Percentiles rank a stretch among this genome's conserved stretches.
phyloP scores from a whole-genome alignment of 2,888 invertebrate genomes.

The Thyatira batis region DNA sequence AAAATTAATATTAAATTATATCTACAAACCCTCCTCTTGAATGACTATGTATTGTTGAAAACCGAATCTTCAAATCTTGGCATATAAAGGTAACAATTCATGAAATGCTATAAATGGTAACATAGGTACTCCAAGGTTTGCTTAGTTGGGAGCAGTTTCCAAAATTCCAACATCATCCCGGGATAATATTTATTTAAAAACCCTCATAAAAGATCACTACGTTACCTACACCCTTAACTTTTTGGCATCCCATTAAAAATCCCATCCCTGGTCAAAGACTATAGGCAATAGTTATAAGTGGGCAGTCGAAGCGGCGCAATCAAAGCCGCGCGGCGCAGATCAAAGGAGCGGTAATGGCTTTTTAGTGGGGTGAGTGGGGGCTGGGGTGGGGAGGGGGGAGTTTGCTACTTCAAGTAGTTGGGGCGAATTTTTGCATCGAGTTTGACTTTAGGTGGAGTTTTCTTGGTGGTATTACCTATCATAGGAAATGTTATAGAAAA shows the following conservation, averaged over 20 bases:
- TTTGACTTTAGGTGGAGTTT: constrained; percentile 18
- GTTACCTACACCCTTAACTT: not conserved
- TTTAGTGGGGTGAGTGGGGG: constrained; percentile 55
- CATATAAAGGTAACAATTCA: no score
- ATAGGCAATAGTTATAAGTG: constrained; percentile 65
- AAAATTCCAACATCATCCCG: no score
- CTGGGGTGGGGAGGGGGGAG: constrained; percentile 26
- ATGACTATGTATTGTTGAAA: no score
- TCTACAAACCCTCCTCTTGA: no score
- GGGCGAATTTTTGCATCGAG: constrained; percentile 34
- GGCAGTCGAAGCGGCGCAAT: constrained; percentile 70
- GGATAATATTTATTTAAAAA: no score
- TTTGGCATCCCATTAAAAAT: constrained; percentile 1
- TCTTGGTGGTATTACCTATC: no score
- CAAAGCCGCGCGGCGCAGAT: constrained; percentile 67
- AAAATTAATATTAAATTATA: no score
- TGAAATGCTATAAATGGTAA: no score
- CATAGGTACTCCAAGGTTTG: no score
- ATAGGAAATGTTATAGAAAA: no score
- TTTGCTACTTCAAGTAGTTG: constrained; percentile 56
- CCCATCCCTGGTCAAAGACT: constrained; percentile 11
- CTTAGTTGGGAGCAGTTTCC: no score
- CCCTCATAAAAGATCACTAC: not conserved
- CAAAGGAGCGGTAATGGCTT: constrained; percentile 75
- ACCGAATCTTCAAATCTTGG: no score